Evolutionary conservation across 2,797 vertebrate genomes (phyloP).

Genomic region (Zenarchopterus dispar): DNA sequence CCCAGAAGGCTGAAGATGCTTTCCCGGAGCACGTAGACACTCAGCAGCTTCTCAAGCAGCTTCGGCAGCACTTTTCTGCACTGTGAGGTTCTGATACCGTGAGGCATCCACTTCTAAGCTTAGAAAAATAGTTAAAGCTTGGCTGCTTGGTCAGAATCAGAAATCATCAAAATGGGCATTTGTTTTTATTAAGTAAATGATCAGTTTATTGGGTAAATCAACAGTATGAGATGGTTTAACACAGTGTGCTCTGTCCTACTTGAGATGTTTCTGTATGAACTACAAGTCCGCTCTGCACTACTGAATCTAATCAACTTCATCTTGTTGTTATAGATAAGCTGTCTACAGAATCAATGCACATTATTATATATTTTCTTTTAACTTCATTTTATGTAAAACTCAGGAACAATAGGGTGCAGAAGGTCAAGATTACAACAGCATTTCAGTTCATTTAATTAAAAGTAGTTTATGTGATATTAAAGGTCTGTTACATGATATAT

Average conservation of each 20-base stretch:
- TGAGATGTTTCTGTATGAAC: not conserved
- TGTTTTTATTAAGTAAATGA: constrained; percentile 14
- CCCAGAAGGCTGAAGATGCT: constrained; percentile 89
- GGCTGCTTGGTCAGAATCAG: constrained; percentile 6
- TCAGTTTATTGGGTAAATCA: constrained; percentile 12
- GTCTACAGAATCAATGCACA: too few species aligned
- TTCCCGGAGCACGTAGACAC: constrained; percentile 96
- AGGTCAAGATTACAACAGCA: too few species aligned
- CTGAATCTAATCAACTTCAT: too few species aligned
- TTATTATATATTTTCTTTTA: constrained; percentile 5
- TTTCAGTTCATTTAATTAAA: not conserved
- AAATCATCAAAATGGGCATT: constrained; percentile 12
- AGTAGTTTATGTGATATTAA: not conserved
- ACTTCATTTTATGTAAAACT: too few species aligned
- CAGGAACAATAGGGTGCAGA: too few species aligned
- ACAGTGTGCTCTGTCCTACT: not conserved
- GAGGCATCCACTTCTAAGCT: not conserved
- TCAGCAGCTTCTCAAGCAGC: constrained; percentile 89
- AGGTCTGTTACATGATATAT: not conserved
- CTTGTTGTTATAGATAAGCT: too few species aligned
- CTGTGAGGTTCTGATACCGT: constrained; percentile 75
- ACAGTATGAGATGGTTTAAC: not conserved
- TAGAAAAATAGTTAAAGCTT: constrained; percentile 2
- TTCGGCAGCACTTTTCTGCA: constrained; percentile 90
- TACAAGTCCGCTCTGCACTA: too few species aligned